Percentiles rank a stretch among this genome's conserved stretches.
These are phyloP conservation scores for Varanus komodoensis DNA, from an alignment of 2,113 vertebrate species.

Conservation along the genomic window DNA sequence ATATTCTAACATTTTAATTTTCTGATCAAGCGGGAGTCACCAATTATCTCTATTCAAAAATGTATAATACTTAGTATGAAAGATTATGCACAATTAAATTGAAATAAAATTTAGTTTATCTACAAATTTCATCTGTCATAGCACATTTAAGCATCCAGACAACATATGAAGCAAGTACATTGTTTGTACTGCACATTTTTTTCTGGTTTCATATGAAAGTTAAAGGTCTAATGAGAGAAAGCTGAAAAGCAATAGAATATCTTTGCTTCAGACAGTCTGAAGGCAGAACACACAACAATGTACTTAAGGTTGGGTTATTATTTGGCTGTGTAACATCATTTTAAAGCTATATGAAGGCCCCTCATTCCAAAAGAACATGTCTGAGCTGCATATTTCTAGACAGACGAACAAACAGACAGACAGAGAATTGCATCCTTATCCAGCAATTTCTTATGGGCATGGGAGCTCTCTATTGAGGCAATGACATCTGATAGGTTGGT, in stretches of 20 bases:
- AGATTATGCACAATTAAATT: not conserved
- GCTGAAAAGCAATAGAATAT: not conserved
- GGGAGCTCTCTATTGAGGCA: not conserved
- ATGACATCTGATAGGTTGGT: not conserved
- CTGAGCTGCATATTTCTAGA: not conserved
- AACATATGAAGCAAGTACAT: not conserved
- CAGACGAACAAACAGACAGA: no score
- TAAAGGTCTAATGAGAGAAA: conserved; percentile 16
- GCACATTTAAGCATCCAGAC: not conserved
- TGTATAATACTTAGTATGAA: not conserved
- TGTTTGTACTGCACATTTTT: not conserved
- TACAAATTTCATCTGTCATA: not conserved
- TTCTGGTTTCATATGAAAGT: not conserved
- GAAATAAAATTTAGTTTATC: not conserved
- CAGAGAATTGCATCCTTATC: not conserved
- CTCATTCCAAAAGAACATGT: not conserved
- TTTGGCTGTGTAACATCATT: not conserved
- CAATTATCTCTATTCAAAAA: conserved; percentile 24
- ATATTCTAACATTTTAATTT: conserved; percentile 27
- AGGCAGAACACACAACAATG: not conserved
- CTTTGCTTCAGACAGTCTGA: not conserved
- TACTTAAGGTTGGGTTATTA: not conserved
- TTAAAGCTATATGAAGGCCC: not conserved
- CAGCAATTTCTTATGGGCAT: not conserved
- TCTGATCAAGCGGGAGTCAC: conserved; percentile 13